These are phyloP conservation scores for Trinorchestia longiramus DNA, from an alignment of 1,140 invertebrate species.

Conservation along the genomic window DNA sequence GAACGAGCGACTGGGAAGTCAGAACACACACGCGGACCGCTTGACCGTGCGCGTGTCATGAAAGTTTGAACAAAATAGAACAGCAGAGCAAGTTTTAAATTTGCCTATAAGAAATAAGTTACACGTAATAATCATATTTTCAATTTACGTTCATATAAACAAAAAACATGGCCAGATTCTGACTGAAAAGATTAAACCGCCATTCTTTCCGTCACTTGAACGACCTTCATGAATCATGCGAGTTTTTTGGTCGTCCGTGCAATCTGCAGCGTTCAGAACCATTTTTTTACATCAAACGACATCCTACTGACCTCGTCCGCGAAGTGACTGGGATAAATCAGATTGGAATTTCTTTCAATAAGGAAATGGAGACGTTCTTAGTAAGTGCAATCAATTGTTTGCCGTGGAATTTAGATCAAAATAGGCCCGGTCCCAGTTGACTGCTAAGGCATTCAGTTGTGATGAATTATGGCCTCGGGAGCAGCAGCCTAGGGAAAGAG, in stretches of 20 bases:
- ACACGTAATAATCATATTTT: no score
- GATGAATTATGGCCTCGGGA: neutral
- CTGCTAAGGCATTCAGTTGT: neutral
- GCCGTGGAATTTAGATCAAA: neutral
- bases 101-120: no score
- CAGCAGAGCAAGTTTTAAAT: no score
- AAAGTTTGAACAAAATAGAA: no score
- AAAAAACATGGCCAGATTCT: neutral
- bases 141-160: neutral
- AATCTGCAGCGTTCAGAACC: neutral
- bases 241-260: neutral
- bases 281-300: neutral
- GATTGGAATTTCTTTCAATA: neutral
- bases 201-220: neutral
- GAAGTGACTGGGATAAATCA: neutral
- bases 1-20: no score
- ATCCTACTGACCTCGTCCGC: neutral
- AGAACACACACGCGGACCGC: no score
- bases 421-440: neutral
- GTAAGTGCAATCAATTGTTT: neutral
- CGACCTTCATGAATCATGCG: neutral
- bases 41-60: no score
- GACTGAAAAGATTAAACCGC: neutral
- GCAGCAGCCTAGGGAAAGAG: neutral
- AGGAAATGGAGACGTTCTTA: neutral